Evolutionary conservation across 2,113 vertebrate species (phyloP).

Genomic region (Epinephelus lanceolatus): DNA sequence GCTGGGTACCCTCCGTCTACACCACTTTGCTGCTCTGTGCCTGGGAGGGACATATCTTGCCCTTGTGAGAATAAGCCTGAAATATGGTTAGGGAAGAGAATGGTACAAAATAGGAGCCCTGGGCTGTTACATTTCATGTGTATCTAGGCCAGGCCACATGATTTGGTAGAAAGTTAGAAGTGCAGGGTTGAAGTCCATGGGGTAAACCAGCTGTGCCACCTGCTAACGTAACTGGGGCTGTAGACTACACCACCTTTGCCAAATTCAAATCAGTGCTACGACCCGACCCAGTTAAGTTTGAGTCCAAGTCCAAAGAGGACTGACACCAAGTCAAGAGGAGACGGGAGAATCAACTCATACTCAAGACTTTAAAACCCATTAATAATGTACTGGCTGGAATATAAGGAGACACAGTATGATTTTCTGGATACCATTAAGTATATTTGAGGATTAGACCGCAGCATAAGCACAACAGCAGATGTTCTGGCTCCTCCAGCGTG

Average conservation of each 20-base stretch:
- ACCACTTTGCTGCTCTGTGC: constrained; percentile 70
- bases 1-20: constrained; percentile 70
- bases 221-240: constrained; percentile 33
- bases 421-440: not conserved
- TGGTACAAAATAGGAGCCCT: constrained; percentile 62
- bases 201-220: constrained; percentile 11
- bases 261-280: not conserved
- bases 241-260: not conserved
- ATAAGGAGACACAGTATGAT: not conserved
- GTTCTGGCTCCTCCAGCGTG: not conserved
- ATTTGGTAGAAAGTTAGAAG: constrained; percentile 52
- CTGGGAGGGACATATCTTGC: constrained; percentile 65
- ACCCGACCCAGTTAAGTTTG: constrained; percentile 18
- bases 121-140: constrained; percentile 66
- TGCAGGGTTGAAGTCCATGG: constrained; percentile 22
- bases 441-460: not conserved
- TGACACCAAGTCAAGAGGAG: not conserved
- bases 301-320: not conserved
- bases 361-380: not conserved
- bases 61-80: constrained; percentile 78
- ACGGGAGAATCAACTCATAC: not conserved
- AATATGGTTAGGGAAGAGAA: constrained; percentile 74
- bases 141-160: constrained; percentile 72
- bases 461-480: not conserved
- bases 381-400: not conserved